phyloP scores from a whole-genome alignment of 1,140 invertebrate species.

The Caenorhabditis remanei region DNA sequence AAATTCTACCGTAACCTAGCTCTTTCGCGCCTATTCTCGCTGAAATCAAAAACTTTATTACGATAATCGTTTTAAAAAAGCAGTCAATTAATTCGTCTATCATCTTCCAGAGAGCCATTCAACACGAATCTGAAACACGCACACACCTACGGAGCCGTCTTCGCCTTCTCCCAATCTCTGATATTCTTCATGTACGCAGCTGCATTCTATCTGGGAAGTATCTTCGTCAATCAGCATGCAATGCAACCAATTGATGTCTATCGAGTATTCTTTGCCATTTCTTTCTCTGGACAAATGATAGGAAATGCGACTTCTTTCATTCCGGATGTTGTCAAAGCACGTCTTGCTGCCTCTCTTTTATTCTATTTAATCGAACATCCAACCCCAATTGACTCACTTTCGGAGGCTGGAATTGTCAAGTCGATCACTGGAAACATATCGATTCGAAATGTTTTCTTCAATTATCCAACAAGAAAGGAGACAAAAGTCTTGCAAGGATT shows the following conservation, averaged over 20 bases:
- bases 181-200: slow-evolving; percentile 80
- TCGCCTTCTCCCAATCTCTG: slow-evolving; percentile 79
- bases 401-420: slow-evolving; percentile 71
- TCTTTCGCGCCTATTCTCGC: too few relatives aligned
- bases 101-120: slow-evolving; percentile 62
- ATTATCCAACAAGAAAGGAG: slow-evolving; percentile 79
- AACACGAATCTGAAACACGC: slow-evolving; percentile 74
- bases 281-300: slow-evolving; percentile 77
- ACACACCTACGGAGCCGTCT: slow-evolving; percentile 75
- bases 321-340: slow-evolving; percentile 80
- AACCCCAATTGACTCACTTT: slow-evolving; percentile 79
- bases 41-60: too few relatives aligned
- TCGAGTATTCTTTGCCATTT: slow-evolving; percentile 78
- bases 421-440: slow-evolving; percentile 78
- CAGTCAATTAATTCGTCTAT: too few relatives aligned
- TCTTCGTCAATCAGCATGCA: slow-evolving; percentile 77
- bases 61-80: too few relatives aligned
- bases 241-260: slow-evolving; percentile 79
- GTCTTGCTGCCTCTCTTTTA: slow-evolving; percentile 78
- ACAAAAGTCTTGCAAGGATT: slow-evolving; percentile 85
- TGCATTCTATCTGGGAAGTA: slow-evolving; percentile 80
- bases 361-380: slow-evolving; percentile 79
- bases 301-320: slow-evolving; percentile 79
- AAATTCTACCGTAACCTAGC: too few relatives aligned
- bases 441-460: slow-evolving; percentile 79